Conservation (phyloP, 2,888 invertebrate species). For the Cheilosia vulpina region DNA sequence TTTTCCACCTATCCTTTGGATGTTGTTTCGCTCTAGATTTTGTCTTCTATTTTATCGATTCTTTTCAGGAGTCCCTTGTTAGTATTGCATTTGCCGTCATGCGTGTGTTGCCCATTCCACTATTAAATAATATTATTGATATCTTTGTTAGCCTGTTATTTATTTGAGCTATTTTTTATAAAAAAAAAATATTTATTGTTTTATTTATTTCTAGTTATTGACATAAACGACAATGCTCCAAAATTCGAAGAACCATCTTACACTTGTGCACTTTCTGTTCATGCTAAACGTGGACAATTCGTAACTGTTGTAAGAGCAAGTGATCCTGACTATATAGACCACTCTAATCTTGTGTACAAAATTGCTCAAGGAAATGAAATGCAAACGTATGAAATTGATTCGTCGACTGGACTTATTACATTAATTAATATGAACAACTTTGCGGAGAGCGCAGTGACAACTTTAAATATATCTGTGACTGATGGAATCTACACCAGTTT, state of each 20-base stretch:
- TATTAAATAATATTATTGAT: too few species aligned
- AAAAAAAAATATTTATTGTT: not conserved
- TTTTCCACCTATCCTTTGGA: too few species aligned
- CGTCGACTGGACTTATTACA: constrained; percentile 86
- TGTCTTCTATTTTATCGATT: too few species aligned
- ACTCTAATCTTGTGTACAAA: constrained; percentile 89
- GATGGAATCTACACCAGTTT: constrained; percentile 98
- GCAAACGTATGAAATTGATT: constrained; percentile 89
- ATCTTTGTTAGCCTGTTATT: not conserved
- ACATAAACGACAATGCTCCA: constrained; percentile 96
- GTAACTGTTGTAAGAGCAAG: constrained; percentile 94
- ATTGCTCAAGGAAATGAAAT: constrained; percentile 92
- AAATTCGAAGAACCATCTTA: constrained; percentile 92
- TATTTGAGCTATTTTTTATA: not conserved
- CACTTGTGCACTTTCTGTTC: constrained; percentile 90
- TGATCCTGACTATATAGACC: constrained; percentile 93
- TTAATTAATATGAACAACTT: constrained; percentile 91
- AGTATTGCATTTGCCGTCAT: too few species aligned
- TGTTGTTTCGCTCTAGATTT: too few species aligned
- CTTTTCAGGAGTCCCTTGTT: too few species aligned
- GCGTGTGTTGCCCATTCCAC: too few species aligned
- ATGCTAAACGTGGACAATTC: constrained; percentile 93
- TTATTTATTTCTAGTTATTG: constrained; percentile 86
- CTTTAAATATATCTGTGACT: constrained; percentile 96
- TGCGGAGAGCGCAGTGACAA: constrained; percentile 86